Percentiles rank a stretch among this genome's conserved stretches.
phyloP scores from a whole-genome alignment of 2,113 vertebrate genomes.

The Tringa solitaria region DNA sequence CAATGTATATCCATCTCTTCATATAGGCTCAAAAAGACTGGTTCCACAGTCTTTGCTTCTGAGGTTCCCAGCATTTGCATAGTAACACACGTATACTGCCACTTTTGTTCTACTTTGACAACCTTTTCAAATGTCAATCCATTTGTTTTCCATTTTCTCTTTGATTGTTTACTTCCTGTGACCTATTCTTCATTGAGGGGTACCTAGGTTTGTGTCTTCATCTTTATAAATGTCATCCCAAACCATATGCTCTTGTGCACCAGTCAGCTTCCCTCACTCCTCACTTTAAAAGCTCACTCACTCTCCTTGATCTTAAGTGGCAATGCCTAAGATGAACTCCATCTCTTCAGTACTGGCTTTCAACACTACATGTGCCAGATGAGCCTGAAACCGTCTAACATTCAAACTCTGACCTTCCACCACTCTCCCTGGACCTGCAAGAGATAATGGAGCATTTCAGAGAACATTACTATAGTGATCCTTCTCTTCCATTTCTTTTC shows the following conservation, averaged over 20 bases:
- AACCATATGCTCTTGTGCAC: not conserved
- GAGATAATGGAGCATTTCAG: not conserved
- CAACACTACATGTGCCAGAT: not conserved
- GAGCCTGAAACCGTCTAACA: not conserved
- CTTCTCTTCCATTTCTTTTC: not conserved
- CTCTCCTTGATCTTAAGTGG: not conserved
- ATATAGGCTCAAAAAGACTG: not conserved
- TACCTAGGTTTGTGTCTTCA: not conserved
- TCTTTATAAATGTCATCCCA: constrained; percentile 12
- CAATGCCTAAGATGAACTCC: not conserved
- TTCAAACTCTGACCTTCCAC: not conserved
- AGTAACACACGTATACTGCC: not conserved
- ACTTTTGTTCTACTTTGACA: not conserved
- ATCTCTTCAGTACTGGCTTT: not conserved
- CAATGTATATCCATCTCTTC: not conserved
- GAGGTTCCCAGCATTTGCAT: not conserved
- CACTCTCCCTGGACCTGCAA: not conserved
- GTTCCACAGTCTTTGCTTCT: fast-evolving
- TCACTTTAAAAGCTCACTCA: not conserved
- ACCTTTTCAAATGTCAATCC: constrained; percentile 2
- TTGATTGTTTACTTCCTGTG: not conserved
- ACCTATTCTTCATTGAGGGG: not conserved
- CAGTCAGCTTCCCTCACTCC: not conserved
- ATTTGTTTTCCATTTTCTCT: not conserved
- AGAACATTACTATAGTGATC: not conserved